A percentile compares a stretch with the other conserved stretches of the same genome.
Evolutionary conservation across 92 coral and sea anemone genomes (phyloP).

Genomic region (Plumapathes pennacea): DNA sequence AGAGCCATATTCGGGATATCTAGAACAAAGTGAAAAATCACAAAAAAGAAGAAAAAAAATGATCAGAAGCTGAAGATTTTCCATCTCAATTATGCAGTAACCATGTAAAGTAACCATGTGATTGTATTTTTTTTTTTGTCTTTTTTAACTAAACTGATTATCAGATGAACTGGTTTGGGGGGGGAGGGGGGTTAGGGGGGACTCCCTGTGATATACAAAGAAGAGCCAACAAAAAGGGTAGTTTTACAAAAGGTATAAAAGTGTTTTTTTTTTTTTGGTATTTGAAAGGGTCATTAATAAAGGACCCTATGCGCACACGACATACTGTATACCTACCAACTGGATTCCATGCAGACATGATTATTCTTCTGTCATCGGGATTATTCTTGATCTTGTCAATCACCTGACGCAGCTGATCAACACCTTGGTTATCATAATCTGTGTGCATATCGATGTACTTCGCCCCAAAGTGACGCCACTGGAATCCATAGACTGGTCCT

Average conservation of each 20-base stretch:
- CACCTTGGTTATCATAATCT: constrained; percentile 79
- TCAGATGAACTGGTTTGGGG: too few relatives aligned
- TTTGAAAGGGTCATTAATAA: neutral
- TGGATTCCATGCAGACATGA: constrained; percentile 97
- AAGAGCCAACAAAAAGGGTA: too few relatives aligned
- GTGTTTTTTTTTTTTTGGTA: too few relatives aligned
- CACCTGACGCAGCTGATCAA: constrained; percentile 81
- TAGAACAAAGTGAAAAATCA: constrained; percentile 3
- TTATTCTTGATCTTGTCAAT: constrained; percentile 86
- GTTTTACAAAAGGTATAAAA: too few relatives aligned
- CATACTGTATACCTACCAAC: constrained; percentile 50
- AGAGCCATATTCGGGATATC: constrained; percentile 91
- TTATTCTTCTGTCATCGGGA: constrained; percentile 84
- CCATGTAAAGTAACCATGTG: too few relatives aligned
- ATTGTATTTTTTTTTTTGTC: too few relatives aligned
- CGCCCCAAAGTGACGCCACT: constrained; percentile 99
- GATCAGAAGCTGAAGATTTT: too few relatives aligned
- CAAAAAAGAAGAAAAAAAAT: too few relatives aligned
- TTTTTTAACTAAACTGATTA: too few relatives aligned
- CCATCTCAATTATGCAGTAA: too few relatives aligned
- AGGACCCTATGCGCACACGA: neutral
- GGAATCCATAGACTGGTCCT: constrained; percentile 97
- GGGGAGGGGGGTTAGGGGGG: constrained; percentile 1
- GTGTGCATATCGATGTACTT: constrained; percentile 77
- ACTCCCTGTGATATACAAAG: too few relatives aligned